These are phyloP conservation scores for Caranx melampygus DNA, from an alignment of 2,113 vertebrate species.

Conservation along the genomic window DNA sequence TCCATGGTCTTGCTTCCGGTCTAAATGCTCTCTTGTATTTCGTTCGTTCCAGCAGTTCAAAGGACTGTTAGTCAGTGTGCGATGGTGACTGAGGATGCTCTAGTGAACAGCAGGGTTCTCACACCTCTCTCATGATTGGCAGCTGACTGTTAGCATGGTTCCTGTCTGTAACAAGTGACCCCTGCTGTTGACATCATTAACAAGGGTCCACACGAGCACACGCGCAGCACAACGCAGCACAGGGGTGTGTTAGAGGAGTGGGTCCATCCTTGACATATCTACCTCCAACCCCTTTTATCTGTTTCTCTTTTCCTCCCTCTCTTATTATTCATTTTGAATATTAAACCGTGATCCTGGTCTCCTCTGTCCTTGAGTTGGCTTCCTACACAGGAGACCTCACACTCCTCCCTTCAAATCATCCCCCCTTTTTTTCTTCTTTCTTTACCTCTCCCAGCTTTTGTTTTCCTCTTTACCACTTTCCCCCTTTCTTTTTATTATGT, in stretches of 20 bases:
- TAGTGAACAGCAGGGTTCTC: slow-evolving; percentile 55
- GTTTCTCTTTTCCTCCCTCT: slow-evolving; percentile 49
- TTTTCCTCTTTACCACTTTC: slow-evolving; percentile 57
- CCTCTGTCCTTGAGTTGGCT: slow-evolving; percentile 77
- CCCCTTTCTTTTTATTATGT: slow-evolving; percentile 69
- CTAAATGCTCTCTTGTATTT: slow-evolving; percentile 6
- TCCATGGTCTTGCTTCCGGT: background rate
- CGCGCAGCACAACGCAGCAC: slow-evolving; percentile 34
- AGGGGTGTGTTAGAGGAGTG: slow-evolving; percentile 31
- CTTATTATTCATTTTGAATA: slow-evolving; percentile 78
- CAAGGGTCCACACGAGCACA: slow-evolving; percentile 47
- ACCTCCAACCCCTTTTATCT: slow-evolving; percentile 72
- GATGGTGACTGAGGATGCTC: slow-evolving; percentile 53
- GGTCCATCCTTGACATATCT: slow-evolving; percentile 67
- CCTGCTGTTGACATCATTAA: slow-evolving; percentile 77
- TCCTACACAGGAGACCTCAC: slow-evolving; percentile 69
- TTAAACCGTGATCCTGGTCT: slow-evolving; percentile 67
- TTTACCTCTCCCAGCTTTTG: slow-evolving; percentile 49
- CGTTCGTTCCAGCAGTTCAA: slow-evolving; percentile 38
- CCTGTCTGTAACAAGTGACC: slow-evolving; percentile 72
- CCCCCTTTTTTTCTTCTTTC: slow-evolving; percentile 24
- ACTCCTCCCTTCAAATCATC: slow-evolving; percentile 46
- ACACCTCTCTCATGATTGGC: slow-evolving; percentile 71
- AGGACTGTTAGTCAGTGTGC: slow-evolving; percentile 51
- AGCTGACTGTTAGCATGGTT: slow-evolving; percentile 69